Percentiles rank a stretch among this genome's conserved stretches.
phyloP scores from a whole-genome alignment of 2,888 invertebrate genomes.

The Blastobasis adustella region DNA sequence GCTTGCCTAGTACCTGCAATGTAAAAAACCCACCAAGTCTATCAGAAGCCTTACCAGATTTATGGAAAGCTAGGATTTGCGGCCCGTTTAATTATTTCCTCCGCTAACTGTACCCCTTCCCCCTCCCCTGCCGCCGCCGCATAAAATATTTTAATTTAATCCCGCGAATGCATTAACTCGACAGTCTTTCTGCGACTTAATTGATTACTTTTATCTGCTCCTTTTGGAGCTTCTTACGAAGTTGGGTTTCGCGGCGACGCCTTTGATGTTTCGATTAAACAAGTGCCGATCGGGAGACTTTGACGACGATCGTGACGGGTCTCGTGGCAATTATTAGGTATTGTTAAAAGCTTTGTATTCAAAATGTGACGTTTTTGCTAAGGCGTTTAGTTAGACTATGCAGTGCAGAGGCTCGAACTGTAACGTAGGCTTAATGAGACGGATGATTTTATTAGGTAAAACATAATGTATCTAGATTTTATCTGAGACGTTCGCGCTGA shows the following conservation, averaged over 20 bases:
- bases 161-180: conserved; percentile 33
- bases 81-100: conserved; percentile 38
- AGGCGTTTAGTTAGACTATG: not conserved
- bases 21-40: no score
- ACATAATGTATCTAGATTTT: no score
- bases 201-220: conserved; percentile 9
- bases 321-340: not conserved
- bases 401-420: not conserved
- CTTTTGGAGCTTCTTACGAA: not conserved
- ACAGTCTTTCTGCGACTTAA: conserved; percentile 5
- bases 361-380: not conserved
- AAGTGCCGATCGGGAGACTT: not conserved
- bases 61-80: conserved; percentile 43
- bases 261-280: not conserved
- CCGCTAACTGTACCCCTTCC: conserved; percentile 14
- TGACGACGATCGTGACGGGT: not conserved
- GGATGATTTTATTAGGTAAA: no score
- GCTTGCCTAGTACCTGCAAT: no score
- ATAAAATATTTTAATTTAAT: conserved; percentile 48
- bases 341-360: not conserved
- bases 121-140: conserved; percentile 16
- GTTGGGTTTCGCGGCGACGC: not conserved
- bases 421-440: no score
- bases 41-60: conserved; percentile 18
- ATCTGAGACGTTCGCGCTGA: no score